phyloP scores from a whole-genome alignment of 2,113 vertebrate species.

The Zosterops borbonicus region DNA sequence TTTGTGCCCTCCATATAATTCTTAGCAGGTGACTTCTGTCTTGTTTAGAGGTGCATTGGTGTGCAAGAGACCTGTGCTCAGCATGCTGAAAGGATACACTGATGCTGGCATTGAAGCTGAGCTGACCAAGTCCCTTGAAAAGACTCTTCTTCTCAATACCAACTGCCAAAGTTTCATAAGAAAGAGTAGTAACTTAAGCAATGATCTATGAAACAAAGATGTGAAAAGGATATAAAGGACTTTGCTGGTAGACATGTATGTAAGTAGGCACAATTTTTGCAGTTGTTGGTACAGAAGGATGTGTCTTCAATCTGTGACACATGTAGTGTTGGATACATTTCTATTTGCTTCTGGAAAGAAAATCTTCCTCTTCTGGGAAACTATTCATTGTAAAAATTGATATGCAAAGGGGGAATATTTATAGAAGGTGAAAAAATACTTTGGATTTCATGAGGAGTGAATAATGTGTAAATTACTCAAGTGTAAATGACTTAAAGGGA shows the following conservation, averaged over 20 bases:
- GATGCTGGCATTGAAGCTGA: neutral
- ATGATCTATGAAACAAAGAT: neutral
- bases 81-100: neutral
- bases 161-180: neutral
- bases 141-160: neutral
- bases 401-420: neutral
- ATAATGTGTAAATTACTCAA: slow-evolving; percentile 35
- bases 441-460: slow-evolving; percentile 9
- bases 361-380: slow-evolving; percentile 19
- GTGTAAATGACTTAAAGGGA: slow-evolving; percentile 15
- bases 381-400: neutral
- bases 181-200: neutral
- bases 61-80: neutral
- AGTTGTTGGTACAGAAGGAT: neutral
- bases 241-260: neutral
- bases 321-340: neutral
- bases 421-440: slow-evolving; percentile 55
- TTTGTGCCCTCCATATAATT: neutral
- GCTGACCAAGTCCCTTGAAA: neutral
- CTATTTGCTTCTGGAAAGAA: neutral
- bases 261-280: neutral
- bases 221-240: neutral
- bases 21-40: neutral
- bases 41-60: neutral
- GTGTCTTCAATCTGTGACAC: slow-evolving; percentile 19